phyloP scores from a whole-genome alignment of 2,113 vertebrate species.

The Cyanistes caeruleus region DNA sequence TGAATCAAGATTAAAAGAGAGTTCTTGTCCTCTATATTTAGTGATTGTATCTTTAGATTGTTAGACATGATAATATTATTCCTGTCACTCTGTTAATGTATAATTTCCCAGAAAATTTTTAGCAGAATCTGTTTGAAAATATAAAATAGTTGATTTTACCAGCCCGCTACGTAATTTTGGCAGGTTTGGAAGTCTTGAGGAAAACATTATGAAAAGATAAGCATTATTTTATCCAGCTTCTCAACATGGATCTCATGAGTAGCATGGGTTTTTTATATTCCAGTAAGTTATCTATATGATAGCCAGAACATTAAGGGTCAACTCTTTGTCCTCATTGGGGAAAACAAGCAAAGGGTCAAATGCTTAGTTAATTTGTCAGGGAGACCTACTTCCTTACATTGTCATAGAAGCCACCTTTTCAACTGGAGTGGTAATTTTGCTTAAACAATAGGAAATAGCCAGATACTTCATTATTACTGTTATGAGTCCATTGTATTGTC shows the following conservation, averaged over 20 bases:
- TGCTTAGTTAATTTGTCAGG: slow-evolving; percentile 1
- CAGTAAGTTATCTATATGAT: background rate
- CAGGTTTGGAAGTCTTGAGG: background rate
- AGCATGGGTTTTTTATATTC: background rate
- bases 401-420: background rate
- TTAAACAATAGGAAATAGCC: background rate
- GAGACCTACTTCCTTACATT: slow-evolving; percentile 19
- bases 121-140: background rate
- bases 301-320: background rate
- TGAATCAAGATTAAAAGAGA: background rate
- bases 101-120: background rate
- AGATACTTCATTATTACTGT: background rate
- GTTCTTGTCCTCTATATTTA: background rate
- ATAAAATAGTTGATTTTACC: background rate
- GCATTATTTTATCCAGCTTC: background rate
- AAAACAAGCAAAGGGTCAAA: slow-evolving; percentile 22
- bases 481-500: background rate
- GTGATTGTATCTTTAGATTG: background rate
- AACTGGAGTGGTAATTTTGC: background rate
- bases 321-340: background rate
- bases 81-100: background rate
- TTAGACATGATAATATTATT: background rate
- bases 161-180: background rate
- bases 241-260: background rate
- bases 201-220: background rate